phyloP scores from a whole-genome alignment of 2,797 vertebrate species.

The Brachymystax lenok region DNA sequence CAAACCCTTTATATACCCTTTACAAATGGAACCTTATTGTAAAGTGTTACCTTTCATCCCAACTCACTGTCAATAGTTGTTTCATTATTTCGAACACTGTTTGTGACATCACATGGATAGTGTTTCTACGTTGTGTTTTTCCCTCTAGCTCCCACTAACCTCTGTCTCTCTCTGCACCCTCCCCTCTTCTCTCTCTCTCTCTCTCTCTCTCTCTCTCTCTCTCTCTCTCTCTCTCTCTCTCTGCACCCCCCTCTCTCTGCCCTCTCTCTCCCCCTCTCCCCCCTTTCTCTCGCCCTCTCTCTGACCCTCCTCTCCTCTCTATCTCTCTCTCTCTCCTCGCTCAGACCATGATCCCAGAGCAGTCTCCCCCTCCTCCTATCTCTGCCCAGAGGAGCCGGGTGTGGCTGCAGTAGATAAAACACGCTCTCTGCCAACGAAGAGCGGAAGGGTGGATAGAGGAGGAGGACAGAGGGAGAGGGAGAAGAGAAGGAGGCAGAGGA shows the following conservation, averaged over 20 bases:
- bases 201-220: conserved; percentile 23
- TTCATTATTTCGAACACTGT: no score
- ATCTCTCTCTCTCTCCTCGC: conserved; percentile 4
- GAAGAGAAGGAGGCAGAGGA: conserved; percentile 35
- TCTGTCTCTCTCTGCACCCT: not conserved
- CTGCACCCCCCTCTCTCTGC: no score
- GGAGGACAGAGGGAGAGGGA: conserved; percentile 26
- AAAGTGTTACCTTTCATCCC: not conserved
- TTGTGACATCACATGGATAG: not conserved
- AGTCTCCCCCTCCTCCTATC: conserved; percentile 66
- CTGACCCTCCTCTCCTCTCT: not conserved
- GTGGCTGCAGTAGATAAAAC: conserved; percentile 51
- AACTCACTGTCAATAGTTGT: not conserved
- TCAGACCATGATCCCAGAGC: conserved; percentile 76
- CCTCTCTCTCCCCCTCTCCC: conserved; percentile 12
- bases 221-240: no score
- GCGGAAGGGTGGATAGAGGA: conserved; percentile 19
- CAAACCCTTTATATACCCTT: no score
- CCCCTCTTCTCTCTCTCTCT: not conserved
- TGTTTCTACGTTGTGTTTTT: not conserved
- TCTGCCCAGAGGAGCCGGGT: conserved; percentile 60
- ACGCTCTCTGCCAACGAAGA: conserved; percentile 37
- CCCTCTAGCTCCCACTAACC: not conserved
- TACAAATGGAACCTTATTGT: no score
- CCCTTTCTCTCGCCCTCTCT: not conserved